Evolutionary conservation across 2,113 vertebrate species (phyloP).

Genomic region (Pseudorectes ferrugineus): DNA sequence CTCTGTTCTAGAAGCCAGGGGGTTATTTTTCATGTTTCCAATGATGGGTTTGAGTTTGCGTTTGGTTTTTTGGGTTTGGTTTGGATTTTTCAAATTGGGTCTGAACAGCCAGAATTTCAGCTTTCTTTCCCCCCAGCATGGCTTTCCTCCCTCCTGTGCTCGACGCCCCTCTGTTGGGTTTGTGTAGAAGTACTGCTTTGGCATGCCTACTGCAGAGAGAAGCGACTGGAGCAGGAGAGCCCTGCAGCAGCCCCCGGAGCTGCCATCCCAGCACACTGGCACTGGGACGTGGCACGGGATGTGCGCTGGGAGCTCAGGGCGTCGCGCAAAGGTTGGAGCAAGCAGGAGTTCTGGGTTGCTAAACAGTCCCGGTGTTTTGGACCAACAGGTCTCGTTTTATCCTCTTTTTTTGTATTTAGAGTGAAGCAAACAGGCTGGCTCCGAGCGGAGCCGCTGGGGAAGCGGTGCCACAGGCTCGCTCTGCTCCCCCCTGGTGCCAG

Average conservation of each 20-base stretch:
- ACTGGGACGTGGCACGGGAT: not conserved
- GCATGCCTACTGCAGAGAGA: not conserved
- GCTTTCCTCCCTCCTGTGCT: not conserved
- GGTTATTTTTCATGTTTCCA: not conserved
- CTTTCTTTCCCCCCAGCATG: not conserved
- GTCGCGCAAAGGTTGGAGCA: not conserved
- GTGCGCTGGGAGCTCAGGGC: not conserved
- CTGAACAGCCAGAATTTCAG: not conserved
- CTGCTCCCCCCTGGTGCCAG: not conserved
- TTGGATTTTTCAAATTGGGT: not conserved
- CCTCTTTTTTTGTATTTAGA: not conserved
- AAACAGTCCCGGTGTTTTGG: not conserved
- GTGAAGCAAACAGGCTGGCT: not conserved
- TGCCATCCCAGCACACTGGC: not conserved
- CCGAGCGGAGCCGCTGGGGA: not conserved
- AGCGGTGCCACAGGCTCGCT: not conserved
- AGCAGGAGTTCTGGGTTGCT: not conserved
- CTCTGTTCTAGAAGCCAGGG: not conserved
- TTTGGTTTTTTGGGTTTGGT: not conserved
- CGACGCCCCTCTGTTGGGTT: not conserved
- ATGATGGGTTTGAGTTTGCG: not conserved
- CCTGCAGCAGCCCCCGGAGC: not conserved
- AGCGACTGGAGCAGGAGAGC: not conserved
- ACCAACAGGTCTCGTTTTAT: not conserved
- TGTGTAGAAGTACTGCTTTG: not conserved